Base-by-base conservation (phyloP, 2,113 vertebrate genomes). In the Poicephalus gulielmi region DNA sequence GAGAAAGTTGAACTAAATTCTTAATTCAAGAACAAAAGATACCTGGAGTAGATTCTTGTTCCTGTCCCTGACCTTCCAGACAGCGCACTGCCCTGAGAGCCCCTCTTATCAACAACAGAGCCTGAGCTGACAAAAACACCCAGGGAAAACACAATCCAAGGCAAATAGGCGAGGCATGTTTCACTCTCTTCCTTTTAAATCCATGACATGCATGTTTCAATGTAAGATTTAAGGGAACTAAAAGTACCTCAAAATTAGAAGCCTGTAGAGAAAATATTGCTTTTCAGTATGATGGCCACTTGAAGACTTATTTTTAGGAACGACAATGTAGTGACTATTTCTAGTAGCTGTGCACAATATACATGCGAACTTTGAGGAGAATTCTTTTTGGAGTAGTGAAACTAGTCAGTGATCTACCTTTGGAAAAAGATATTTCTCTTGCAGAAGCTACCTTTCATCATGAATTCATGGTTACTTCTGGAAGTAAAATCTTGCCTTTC, bases 401-500 rank as follows among this genome's bases (percentile, higher is more conserved):
- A 94, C 75, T 17, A 84, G 62, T 52, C 80, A 85, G 66, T 87
- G 53, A 92, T 69, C 52, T 86, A 62, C 86, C 88, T 88, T 92
- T 82, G 70, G 74, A 87, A 95, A 92, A 93, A 88, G 37, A 33
- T 37, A 86, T 49, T 90, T 85, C 74, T 37, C 23, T 59, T 79
- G 81, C 25, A 91, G 70, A 93, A 86, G 39, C 31, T n/a, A 90
- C 66, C 62, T 91, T 95, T 91, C 86, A 64, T 52, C 68, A 63
- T 71, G 80, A 93, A 94, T 62, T 84, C 83, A n/a, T 69, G 46
- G 76, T 75, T 75, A 79, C 77, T 92, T 93, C 67, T 90, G 41
- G 76, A 77, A 95, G 44, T 64, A 91, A 91, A 92, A 50, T n/a
- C 70, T 64, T 73, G 55, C 69, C 66, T 94, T 95, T 84, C 43